Conservation (phyloP, 1,140 invertebrate genomes). For the Aphis craccivora region DNA sequence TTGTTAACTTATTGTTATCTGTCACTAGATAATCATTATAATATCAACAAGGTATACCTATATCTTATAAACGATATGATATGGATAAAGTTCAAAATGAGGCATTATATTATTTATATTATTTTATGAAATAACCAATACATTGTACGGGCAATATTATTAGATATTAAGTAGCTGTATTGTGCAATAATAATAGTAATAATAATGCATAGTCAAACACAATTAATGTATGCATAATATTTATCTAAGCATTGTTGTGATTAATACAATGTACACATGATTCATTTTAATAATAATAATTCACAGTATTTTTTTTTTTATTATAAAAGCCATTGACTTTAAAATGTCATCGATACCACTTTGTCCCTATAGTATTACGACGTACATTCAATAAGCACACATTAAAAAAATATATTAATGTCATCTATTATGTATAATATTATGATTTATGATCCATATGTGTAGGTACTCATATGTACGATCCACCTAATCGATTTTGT, state of each 20-base stretch:
- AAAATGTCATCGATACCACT: not conserved
- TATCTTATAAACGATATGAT: not conserved
- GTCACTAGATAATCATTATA: not conserved
- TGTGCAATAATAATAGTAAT: not conserved
- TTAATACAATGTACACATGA: not conserved
- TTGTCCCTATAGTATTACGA: not conserved
- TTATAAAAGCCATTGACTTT: not conserved
- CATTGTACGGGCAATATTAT: not conserved
- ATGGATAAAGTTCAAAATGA: not conserved
- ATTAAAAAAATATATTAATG: not conserved
- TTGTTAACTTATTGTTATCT: not conserved
- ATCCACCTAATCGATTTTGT: not conserved
- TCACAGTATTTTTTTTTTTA: not conserved
- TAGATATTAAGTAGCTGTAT: not conserved
- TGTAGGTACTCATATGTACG: no score
- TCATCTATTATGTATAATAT: not conserved
- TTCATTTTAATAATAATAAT: constrained; percentile 1
- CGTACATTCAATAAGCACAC: not conserved
- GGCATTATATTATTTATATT: not conserved
- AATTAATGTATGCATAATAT: not conserved
- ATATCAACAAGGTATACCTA: not conserved
- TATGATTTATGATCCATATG: not conserved
- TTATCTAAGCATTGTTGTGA: not conserved
- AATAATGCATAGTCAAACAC: not conserved
- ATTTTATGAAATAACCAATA: not conserved